Conservation (phyloP, 1,140 invertebrate genomes). For the Drosophila rufa region DNA sequence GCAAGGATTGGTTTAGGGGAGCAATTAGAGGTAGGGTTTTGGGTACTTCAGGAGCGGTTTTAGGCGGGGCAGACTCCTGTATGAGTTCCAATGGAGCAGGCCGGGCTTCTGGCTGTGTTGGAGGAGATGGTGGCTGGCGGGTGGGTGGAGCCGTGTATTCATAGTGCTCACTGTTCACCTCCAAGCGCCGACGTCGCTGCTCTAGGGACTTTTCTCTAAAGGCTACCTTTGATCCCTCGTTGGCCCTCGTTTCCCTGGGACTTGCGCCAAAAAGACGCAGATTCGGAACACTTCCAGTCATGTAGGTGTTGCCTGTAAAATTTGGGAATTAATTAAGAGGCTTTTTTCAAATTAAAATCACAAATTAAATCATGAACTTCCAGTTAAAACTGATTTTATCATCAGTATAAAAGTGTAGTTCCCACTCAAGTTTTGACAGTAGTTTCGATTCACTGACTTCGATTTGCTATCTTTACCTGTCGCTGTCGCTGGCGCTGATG, state of each 20-base stretch:
- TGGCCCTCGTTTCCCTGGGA: constrained; percentile 17
- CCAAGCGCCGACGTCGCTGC: constrained; percentile 28
- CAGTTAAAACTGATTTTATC: not conserved
- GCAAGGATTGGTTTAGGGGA: not conserved
- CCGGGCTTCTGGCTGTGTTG: not conserved
- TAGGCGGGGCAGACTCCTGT: not conserved
- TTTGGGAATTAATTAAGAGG: too few relatives aligned
- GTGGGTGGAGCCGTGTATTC: constrained; percentile 62
- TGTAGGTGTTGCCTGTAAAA: constrained; percentile 44
- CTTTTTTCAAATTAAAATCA: not conserved
- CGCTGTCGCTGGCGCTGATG: constrained; percentile 26
- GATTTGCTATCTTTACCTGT: constrained; percentile 53
- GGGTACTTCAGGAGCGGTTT: not conserved
- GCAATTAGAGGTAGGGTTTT: not conserved
- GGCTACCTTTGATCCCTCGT: constrained; percentile 19
- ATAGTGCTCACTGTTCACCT: constrained; percentile 60
- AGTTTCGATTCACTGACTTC: constrained; percentile 23
- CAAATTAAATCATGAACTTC: not conserved
- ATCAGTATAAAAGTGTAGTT: not conserved
- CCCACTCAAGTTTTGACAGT: not conserved
- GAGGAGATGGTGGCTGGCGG: constrained; percentile 67
- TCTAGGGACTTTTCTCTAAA: constrained; percentile 25
- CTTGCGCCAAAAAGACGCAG: constrained; percentile 27
- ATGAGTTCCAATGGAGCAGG: not conserved
- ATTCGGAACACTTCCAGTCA: constrained; percentile 67